Evolutionary conservation across 2,888 invertebrate genomes (phyloP), one percentile per base, ranked within the genome.

Genomic region (Belgica antarctica): DNA sequence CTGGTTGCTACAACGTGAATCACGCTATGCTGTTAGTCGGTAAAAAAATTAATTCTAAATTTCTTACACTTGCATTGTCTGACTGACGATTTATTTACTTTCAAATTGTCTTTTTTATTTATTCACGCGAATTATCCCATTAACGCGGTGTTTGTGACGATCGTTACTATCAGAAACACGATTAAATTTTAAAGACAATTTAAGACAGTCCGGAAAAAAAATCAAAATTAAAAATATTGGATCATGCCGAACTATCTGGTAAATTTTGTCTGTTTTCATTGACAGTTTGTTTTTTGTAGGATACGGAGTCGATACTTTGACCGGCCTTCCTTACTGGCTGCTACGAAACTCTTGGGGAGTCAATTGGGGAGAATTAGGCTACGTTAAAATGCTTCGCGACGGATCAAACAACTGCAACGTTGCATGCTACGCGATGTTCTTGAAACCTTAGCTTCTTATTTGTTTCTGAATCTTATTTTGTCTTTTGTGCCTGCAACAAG

Each of bases 291-390:
- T n/a, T n/a, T n/a, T n/a, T n/a, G n/a, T n/a, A n/a, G n/a, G n/a
- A n/a, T n/a, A n/a, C n/a, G n/a, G n/a, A n/a, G n/a, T n/a, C n/a
- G n/a, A n/a, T n/a, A n/a, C 34, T 8, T 31, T 31, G 10, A 31
- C 10, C 10, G 31, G 10, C 4, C 31, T 31, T 31, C 10, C 31
- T 31, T 31, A 4, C 22, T 34, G 22, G 22, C n/a, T 19, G 24
- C 12, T 57, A 1, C 22, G 22, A 62, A 62, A 62, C n/a, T 31
- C 31, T 1, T 62, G 15, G 15, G 62, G 62, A 1, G 3, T 22
- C 10, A 15, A 19, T 34, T 65, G 65, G 65, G 65, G 65, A 4
- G 46, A 46, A 27, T 1, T 25, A 12, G 65, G 65, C 8, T 65
- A 65, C 65, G 24, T 65, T 1, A 25, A 19, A 15, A 65, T 65